Conservation (phyloP, 1,140 invertebrate species). For the Chymomyza costata region DNA sequence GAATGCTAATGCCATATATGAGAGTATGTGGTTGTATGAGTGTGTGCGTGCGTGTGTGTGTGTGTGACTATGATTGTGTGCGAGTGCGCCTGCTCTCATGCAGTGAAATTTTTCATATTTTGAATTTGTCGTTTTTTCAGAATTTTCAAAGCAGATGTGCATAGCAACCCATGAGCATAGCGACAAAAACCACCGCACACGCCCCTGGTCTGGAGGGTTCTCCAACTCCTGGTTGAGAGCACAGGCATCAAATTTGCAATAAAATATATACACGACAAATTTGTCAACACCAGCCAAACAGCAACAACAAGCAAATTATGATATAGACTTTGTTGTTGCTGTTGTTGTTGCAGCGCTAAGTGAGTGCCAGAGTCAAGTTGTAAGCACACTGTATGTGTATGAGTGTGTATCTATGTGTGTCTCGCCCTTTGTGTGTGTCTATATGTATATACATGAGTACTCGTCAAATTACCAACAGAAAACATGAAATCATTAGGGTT, state of each 20-base stretch:
- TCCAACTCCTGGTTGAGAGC: too few relatives aligned
- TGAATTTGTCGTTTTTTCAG: conserved; percentile 10
- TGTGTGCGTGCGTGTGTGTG: conserved; percentile 6
- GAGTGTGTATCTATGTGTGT: too few relatives aligned
- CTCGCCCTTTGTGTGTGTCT: too few relatives aligned
- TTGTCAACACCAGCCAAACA: conserved; percentile 40
- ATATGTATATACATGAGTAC: too few relatives aligned
- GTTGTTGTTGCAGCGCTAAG: conserved; percentile 34
- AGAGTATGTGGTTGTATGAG: conserved; percentile 3
- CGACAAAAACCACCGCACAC: too few relatives aligned
- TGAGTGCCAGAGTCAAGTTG: conserved; percentile 68
- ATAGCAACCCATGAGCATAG: too few relatives aligned
- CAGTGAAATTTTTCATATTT: conserved; percentile 17
- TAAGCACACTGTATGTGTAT: too few relatives aligned
- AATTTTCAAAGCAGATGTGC: conserved; percentile 41
- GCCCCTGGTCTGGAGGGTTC: too few relatives aligned
- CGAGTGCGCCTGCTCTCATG: conserved; percentile 10
- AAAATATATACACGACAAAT: conserved; percentile 50
- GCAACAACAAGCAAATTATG: conserved; percentile 29
- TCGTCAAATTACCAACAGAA: conserved; percentile 56
- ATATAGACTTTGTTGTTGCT: conserved; percentile 17
- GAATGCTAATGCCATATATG: background rate
- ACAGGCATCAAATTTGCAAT: conserved; percentile 48
- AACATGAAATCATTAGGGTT: conserved; percentile 28
- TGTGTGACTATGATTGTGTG: conserved; percentile 18